Evolutionary conservation across 2,113 vertebrate genomes (phyloP).

Genomic region (Pontoporia blainvillei): DNA sequence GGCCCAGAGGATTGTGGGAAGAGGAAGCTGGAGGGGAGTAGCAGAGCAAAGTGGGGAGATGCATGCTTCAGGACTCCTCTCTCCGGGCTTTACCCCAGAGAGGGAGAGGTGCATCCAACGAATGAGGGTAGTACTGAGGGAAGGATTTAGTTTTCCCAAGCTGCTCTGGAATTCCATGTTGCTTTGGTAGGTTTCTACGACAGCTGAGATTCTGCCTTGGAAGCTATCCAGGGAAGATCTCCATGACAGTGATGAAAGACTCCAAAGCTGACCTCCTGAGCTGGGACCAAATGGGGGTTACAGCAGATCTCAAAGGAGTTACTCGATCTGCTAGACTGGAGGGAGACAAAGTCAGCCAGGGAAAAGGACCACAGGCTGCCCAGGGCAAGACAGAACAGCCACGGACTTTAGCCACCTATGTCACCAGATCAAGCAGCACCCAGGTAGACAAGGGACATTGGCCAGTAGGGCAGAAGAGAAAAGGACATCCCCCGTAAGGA

Average conservation of each 20-base stretch:
- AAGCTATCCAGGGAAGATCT: neutral
- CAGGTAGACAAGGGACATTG: neutral
- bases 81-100: neutral
- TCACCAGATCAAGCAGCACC: neutral
- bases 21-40: neutral
- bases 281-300: neutral
- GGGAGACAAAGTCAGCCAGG: neutral
- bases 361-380: neutral
- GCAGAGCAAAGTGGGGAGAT: neutral
- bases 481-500: neutral
- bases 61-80: neutral
- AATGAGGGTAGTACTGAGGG: neutral
- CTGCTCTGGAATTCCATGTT: neutral
- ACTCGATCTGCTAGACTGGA: neutral
- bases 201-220: neutral
- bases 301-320: neutral
- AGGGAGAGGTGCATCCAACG: neutral
- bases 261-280: neutral
- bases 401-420: neutral
- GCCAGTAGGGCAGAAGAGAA: neutral
- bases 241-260: neutral
- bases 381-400: neutral
- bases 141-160: neutral
- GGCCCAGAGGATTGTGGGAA: neutral
- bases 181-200: neutral